Percentiles rank a stretch among this genome's conserved stretches.
phyloP scores from a whole-genome alignment of 2,797 vertebrate species.

The Graptemys geographica region DNA sequence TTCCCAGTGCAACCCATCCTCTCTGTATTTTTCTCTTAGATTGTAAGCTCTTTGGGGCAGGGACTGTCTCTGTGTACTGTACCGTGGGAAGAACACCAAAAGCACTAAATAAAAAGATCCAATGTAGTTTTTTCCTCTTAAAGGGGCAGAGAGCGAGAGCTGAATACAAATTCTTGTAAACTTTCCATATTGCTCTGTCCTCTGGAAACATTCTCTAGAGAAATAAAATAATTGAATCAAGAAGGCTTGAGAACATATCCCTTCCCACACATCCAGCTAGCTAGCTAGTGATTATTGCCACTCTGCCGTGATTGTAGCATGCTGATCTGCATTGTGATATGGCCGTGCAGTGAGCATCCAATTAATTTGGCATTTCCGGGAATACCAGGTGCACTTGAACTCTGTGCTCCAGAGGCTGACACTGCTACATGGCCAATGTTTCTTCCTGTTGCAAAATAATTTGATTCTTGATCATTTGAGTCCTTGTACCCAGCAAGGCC shows the following conservation, averaged over 20 bases:
- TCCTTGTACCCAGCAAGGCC: not conserved
- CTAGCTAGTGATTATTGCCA: not conserved
- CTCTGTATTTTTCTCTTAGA: slow-evolving; percentile 9
- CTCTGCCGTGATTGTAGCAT: not conserved
- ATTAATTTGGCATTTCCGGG: not conserved
- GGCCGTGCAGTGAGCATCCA: not conserved
- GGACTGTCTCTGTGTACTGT: slow-evolving; percentile 33
- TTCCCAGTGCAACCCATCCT: slow-evolving; percentile 18
- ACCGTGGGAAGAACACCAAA: slow-evolving; percentile 28
- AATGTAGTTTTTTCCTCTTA: slow-evolving; percentile 26
- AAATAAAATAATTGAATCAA: slow-evolving; percentile 69
- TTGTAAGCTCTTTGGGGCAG: slow-evolving; percentile 65
- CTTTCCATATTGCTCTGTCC: slow-evolving; percentile 54
- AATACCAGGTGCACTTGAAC: not conserved
- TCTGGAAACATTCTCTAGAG: slow-evolving; percentile 65
- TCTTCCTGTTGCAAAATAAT: not conserved
- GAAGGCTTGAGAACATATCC: not conserved
- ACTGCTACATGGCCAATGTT: not conserved
- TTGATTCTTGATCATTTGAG: not conserved
- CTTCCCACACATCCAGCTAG: not conserved
- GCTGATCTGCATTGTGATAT: not conserved
- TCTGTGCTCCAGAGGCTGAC: not conserved
- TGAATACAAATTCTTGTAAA: slow-evolving; percentile 39
- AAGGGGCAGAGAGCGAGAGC: slow-evolving; percentile 9
- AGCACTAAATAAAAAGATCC: not conserved